Evolutionary conservation across 2,113 vertebrate species (phyloP).

Genomic region (Ciconia maguari): DNA sequence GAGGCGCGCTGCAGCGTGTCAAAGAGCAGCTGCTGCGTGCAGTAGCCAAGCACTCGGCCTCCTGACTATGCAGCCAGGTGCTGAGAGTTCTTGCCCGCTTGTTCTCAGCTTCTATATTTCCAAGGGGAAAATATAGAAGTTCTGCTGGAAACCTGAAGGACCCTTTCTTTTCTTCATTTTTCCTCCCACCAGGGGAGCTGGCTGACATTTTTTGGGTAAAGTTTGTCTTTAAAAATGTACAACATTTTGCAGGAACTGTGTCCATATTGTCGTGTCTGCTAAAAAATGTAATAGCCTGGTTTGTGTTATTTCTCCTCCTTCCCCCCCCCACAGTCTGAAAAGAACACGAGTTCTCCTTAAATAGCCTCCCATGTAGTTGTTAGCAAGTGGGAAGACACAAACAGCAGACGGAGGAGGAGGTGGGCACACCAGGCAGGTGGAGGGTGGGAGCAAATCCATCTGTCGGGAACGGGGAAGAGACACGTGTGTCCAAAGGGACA

Average conservation of each 20-base stretch:
- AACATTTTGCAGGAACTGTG: background rate
- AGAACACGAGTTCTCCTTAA: background rate
- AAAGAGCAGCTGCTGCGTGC: background rate
- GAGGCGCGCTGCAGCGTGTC: background rate
- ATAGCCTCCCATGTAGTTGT: background rate
- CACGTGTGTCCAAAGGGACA: background rate
- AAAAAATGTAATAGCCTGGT: background rate
- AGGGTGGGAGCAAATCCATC: conserved; percentile 48
- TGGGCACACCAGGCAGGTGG: conserved; percentile 31
- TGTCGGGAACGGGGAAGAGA: background rate
- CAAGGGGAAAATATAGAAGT: background rate
- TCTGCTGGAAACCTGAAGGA: background rate
- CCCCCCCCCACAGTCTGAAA: background rate
- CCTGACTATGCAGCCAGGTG: background rate
- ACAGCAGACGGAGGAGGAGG: conserved; percentile 50
- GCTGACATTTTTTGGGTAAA: conserved; percentile 16
- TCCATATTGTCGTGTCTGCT: conserved; percentile 15
- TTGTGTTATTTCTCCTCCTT: background rate
- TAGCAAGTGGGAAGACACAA: conserved; percentile 35
- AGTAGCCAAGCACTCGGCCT: background rate
- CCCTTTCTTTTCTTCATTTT: background rate
- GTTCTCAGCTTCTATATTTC: background rate
- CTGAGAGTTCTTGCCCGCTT: background rate
- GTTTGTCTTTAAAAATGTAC: conserved; percentile 25
- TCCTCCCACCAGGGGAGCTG: background rate